Conservation (phyloP, 2,888 invertebrate genomes). For the Amaurobius ferox region DNA sequence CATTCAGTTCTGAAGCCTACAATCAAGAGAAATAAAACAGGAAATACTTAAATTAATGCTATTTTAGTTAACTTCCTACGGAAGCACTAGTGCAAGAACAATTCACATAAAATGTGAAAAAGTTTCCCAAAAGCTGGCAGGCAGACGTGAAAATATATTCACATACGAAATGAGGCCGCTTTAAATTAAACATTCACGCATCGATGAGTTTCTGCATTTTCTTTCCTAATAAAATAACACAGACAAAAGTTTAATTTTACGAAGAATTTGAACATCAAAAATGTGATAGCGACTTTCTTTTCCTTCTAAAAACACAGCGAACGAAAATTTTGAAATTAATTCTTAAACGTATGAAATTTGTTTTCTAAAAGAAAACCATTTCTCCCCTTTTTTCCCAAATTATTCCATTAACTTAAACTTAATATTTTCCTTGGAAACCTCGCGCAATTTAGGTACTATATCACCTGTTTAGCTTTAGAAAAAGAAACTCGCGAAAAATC, state of each 20-base stretch:
- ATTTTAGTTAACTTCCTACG: no score
- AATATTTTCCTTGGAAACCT: neutral
- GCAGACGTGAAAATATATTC: no score
- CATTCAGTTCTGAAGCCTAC: no score
- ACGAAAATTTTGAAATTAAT: slow-evolving; percentile 3
- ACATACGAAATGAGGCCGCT: no score
- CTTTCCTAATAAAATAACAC: slow-evolving; percentile 1
- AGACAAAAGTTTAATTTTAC: neutral
- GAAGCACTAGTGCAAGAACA: no score
- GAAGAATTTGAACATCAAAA: neutral
- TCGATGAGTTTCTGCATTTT: slow-evolving; percentile 1
- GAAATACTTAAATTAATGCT: no score
- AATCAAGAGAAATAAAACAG: no score
- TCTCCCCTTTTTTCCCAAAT: neutral
- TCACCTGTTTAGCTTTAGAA: slow-evolving; percentile 7
- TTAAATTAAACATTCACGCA: neutral
- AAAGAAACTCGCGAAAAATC: neutral
- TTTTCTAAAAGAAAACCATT: neutral
- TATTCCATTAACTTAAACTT: neutral
- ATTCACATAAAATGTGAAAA: no score
- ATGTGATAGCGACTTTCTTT: neutral
- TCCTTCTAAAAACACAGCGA: neutral
- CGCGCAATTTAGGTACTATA: neutral
- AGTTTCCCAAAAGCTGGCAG: no score
- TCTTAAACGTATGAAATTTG: neutral